Evolutionary conservation across 2,797 vertebrate genomes (phyloP).

Genomic region (Pteropus rufus): DNA sequence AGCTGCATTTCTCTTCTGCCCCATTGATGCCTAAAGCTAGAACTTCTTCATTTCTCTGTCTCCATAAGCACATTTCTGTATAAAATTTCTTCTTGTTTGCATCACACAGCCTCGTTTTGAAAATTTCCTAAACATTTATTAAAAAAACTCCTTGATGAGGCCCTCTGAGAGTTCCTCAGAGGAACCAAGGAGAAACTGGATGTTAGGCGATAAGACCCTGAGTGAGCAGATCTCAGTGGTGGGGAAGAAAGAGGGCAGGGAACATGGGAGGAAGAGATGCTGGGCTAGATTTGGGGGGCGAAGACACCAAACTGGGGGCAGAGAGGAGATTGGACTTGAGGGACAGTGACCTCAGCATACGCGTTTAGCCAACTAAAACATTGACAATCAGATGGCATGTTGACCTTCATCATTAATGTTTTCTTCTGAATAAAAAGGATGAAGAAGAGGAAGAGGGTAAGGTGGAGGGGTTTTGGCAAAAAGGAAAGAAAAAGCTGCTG

Average conservation of each 20-base stretch:
- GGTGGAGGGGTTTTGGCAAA: background rate
- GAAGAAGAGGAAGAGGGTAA: background rate
- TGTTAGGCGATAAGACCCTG: background rate
- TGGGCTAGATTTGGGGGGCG: background rate
- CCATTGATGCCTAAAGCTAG: background rate
- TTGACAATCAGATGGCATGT: background rate
- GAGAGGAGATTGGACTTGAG: too few relatives aligned
- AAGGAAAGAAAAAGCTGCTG: background rate
- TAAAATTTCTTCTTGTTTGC: background rate
- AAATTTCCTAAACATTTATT: background rate
- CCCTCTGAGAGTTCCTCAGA: background rate
- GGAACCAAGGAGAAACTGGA: background rate
- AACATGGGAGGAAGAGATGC: background rate
- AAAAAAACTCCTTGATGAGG: background rate
- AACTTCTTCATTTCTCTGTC: background rate
- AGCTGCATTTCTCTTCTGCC: background rate
- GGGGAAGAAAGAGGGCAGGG: background rate
- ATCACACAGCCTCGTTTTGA: background rate
- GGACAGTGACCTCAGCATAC: background rate
- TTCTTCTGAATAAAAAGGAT: background rate
- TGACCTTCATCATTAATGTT: background rate
- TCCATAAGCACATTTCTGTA: background rate
- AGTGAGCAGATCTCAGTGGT: background rate
- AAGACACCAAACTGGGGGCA: background rate
- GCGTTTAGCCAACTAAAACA: background rate